These are phyloP conservation scores for Poliocrania exsul DNA, from an alignment of 2,797 vertebrate species.

Conservation along the genomic window DNA sequence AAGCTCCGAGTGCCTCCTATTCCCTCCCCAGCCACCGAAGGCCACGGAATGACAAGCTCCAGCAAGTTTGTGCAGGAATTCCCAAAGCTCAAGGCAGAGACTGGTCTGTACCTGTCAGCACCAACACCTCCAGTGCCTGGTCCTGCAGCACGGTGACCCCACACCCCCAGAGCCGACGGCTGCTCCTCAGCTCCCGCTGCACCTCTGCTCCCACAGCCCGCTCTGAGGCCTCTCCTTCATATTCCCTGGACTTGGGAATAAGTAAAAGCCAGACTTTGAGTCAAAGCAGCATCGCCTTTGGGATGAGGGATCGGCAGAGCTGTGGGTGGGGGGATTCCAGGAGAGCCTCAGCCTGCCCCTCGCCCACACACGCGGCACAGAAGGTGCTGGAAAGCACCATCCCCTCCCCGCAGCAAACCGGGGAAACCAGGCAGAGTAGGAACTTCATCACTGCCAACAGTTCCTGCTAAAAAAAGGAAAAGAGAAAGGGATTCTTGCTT, in stretches of 20 bases:
- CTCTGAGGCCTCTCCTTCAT: neutral
- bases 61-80: neutral
- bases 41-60: neutral
- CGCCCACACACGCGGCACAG: neutral
- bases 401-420: neutral
- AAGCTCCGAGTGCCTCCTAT: neutral
- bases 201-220: fast-evolving
- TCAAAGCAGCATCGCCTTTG: fast-evolving
- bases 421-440: neutral
- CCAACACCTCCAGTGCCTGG: neutral
- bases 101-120: neutral
- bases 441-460: neutral
- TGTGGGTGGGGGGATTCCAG: slow-evolving; percentile 9
- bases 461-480: neutral
- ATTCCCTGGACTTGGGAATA: neutral
- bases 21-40: neutral
- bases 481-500: neutral
- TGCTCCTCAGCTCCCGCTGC: neutral
- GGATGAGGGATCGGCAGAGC: neutral
- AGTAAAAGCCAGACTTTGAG: neutral
- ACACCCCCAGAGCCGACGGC: fast-evolving
- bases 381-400: slow-evolving; percentile 45
- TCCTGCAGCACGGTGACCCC: neutral
- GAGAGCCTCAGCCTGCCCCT: neutral
- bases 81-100: neutral